Evolutionary conservation across 2,888 invertebrate genomes (phyloP), one percentile per base, ranked within the genome.

Genomic region (Chironomus tentans): DNA sequence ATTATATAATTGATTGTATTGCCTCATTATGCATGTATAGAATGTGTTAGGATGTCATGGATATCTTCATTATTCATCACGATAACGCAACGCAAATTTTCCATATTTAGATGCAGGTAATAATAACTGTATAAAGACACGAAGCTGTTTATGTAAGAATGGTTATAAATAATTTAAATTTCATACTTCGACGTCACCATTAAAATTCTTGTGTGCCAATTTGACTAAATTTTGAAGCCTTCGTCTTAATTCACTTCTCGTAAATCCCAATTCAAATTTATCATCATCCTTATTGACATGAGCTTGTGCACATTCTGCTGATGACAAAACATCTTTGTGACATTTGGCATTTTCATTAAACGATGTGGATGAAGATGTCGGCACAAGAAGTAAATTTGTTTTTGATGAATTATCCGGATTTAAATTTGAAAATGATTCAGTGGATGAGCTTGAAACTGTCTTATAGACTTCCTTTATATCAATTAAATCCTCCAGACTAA

Each of bases 211-310:
- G n/a, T 15, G 4, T 56, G 71, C n/a, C 4, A 22, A 5, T 13
- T 56, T 50, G 13, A 71, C 56, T n/a, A 71, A 47, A 61, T 71
- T 71, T 22, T n/a, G 50, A 7, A 71, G 71, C 21, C 61, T 12
- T 7, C 13, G 21, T 0, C 7, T 18, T 12, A 71, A 24, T 1
- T 50, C 18, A 22, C 46, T 6, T 15, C 71, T 13, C 4, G 71
- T 56, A 21, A 56, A 71, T 18, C 65, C 65, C 13, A 65, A 22
- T 12, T 21, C 7, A 4, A 22, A 4, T 12, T n/a, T 4, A 22
- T 65, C 65, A 0, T 12, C n/a, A 18, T 56, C 15, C 7, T 56
- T 12, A 13, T 18, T 56, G 56, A 13, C 13, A 56, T 13, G 2
- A 38, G 10, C 2, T 10, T 38, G 38, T 2, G 10, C 10, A 38